Evolutionary conservation across 2,888 invertebrate species (phyloP).

Genomic region (Halictus quadricinctus): DNA sequence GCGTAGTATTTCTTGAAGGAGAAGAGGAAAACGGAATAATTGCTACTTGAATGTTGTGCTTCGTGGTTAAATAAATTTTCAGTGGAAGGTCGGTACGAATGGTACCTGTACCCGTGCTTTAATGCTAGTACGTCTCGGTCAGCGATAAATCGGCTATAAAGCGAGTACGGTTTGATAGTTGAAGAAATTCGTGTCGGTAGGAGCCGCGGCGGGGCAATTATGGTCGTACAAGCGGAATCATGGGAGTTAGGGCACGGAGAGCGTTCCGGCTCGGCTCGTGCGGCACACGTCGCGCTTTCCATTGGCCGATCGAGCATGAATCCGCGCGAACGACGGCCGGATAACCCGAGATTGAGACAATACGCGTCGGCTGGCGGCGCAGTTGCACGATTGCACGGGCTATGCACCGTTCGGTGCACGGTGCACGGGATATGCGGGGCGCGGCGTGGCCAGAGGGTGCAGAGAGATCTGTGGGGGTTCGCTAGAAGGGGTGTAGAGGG

Average conservation of each 20-base stretch:
- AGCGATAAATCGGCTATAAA: neutral
- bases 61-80: neutral
- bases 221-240: neutral
- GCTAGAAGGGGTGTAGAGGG: neutral
- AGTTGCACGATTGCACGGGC: slow-evolving; percentile 15
- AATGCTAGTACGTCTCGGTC: neutral
- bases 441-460: slow-evolving; percentile 18
- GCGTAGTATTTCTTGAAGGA: no score
- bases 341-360: slow-evolving; percentile 59
- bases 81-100: no score
- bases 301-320: slow-evolving; percentile 61
- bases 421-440: slow-evolving; percentile 31
- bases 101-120: neutral
- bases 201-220: neutral
- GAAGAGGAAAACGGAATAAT: no score
- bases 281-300: slow-evolving; percentile 35
- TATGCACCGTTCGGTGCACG: neutral
- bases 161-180: neutral
- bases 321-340: slow-evolving; percentile 32
- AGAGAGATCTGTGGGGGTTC: slow-evolving; percentile 1
- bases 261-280: neutral
- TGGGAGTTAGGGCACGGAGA: neutral
- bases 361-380: slow-evolving; percentile 50
- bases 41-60: neutral
- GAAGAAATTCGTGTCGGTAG: neutral